Evolutionary conservation across 2,113 vertebrate genomes (phyloP), one percentile per base, ranked within the genome.

Genomic region (Connochaetes taurinus): DNA sequence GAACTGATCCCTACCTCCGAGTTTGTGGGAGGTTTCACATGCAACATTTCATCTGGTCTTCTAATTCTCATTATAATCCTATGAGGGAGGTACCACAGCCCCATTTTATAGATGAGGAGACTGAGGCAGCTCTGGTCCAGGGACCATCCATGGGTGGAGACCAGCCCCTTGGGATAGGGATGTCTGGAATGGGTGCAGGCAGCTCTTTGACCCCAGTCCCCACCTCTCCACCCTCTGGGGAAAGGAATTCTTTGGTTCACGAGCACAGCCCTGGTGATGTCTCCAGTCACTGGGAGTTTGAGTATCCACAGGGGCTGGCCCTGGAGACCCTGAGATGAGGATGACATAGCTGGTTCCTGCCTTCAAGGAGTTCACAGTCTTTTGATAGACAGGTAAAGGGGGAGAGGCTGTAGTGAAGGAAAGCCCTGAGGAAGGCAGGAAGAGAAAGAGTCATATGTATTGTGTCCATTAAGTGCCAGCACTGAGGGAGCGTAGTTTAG

Each of bases 391-490:
- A 33, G 71, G 58, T n/a, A 14, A 50, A 17, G 21, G 1, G 9
- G 43, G 74, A 33, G 40, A 17, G 1, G 36, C 45, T 19, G 4
- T 6, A 14, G 14, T 2, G 2, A 11, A 45, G 23, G 84, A 55
- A 36, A 25, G n/a, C 29, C 19, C 6, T 3, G 9, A 67, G 3
- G 27, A 60, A 19, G 80, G 29, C 88, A 19, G 88, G 36, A 25
- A 29, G 33, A n/a, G 33, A 43, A 11, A 74, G 64, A n/a, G 10
- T 15, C 0, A 0, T 3, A n/a, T 43, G 50, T 23, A 1, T 8
- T 45, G 6, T 6, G 6, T 5, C 57, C 2, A 1, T 8, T 23
- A 14, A 2, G 25, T n/a, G 36, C 27, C 33, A 25, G 74, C 55
- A 27, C 27, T 0, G 4, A 87, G 27, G 36, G 16, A 21, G 11